Evolutionary conservation across 2,888 invertebrate species (phyloP), one percentile per base, ranked within the genome.

Genomic region (Hydraecia micacea): DNA sequence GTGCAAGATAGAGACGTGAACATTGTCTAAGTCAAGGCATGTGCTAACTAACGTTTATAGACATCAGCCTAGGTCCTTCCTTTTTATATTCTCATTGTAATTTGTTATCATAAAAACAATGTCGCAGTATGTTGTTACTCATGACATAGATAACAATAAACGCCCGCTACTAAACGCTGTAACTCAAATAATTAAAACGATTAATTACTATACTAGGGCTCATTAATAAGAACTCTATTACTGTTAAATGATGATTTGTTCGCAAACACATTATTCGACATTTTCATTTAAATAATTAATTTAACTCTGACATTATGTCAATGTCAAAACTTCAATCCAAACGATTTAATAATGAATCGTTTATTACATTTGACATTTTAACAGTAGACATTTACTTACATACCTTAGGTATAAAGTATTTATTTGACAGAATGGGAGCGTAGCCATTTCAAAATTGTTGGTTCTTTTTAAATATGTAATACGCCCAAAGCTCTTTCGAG

Each of bases 161-260:
- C 66, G 25, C 18, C 28, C 46, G 60, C 46, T 36, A 73, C 55
- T 58, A 55, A 73, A 66, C 28, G 49, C 60, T 55, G 8, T 42
- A 66, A 66, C 58, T 73, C 63, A 52, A 74, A 74, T 83, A 86
- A 83, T 86, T 66, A 58, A 58, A 74, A 65, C 77, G 63, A 83
- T 70, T 80, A 73, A 80, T 80, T 76, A 73, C 60, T 60, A 46
- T 60, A 69, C 69, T 77, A 75, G 42, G 49, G n/a, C 58, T 66
- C 72, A 75, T 75, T 79, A 86, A 83, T 74, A 76, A 74, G 62
- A 74, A 76, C 66, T 77, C 76, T 68, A 83, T 76, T 74, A 83
- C 28, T 13, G 32, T 13, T 71, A 42, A 84, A 79, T 84, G 42
- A 71, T 66, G 52, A 79, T 78, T 42, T 67, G 62, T 75, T 79